Evolutionary conservation across 2,113 vertebrate genomes (phyloP).

Genomic region (Aspidoscelis tigris): DNA sequence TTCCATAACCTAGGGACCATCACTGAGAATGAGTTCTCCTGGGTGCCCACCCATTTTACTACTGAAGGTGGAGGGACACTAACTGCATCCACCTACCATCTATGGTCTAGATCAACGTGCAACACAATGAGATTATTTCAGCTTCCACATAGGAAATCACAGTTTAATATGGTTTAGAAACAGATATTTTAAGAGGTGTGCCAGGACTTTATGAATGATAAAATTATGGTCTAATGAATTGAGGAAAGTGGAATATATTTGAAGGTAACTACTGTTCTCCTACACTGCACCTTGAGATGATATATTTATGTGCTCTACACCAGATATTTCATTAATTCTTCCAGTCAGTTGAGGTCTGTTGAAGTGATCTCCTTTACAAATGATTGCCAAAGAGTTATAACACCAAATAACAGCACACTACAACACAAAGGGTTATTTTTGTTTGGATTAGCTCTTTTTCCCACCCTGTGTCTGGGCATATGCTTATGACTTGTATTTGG

Average conservation of each 20-base stretch:
- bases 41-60: no score
- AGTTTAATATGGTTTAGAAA: neutral
- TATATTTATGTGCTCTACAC: neutral
- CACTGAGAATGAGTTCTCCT: no score
- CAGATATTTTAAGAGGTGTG: no score
- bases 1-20: no score
- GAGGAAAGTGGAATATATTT: no score
- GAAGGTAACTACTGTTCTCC: no score
- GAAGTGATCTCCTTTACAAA: neutral
- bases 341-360: no score
- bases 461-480: neutral
- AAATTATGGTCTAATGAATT: no score
- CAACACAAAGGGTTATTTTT: neutral
- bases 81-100: neutral
- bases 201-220: no score
- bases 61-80: neutral
- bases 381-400: neutral
- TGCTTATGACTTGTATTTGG: neutral
- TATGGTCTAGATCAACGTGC: neutral
- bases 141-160: neutral
- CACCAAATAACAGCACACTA: neutral
- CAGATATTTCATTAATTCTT: no score
- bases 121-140: neutral
- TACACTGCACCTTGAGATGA: no score
- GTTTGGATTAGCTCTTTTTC: neutral